Evolutionary conservation across 2,113 vertebrate species (phyloP).

Genomic region (Gallinago paraguaiae): DNA sequence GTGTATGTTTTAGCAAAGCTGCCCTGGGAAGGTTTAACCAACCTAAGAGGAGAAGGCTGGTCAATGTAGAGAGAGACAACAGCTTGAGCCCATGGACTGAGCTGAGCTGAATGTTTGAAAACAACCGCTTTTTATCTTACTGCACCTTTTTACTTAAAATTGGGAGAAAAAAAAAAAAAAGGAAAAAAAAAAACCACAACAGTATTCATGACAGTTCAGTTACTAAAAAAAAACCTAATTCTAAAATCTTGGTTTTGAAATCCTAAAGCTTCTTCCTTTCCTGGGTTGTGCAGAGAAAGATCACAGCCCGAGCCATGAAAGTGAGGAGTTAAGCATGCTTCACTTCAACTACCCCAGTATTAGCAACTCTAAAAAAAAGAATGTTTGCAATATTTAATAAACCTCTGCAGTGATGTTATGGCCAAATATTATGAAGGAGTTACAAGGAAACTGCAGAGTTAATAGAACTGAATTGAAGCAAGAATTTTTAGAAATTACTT

Average conservation of each 20-base stretch:
- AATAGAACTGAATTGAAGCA: conserved; percentile 32
- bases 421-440: conserved; percentile 60
- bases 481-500: conserved; percentile 40
- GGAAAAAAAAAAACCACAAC: not conserved
- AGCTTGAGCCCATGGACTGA: not conserved
- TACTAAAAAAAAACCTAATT: not conserved
- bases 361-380: not conserved
- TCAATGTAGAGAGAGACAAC: not conserved
- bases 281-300: not conserved
- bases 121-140: not conserved
- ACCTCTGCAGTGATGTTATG: conserved; percentile 17
- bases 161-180: too few species aligned
- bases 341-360: not conserved
- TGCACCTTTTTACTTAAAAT: not conserved
- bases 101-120: not conserved
- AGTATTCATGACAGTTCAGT: not conserved
- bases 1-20: not conserved
- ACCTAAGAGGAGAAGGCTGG: not conserved
- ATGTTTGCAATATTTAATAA: conserved; percentile 20
- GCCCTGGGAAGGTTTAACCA: not conserved
- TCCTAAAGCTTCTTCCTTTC: not conserved
- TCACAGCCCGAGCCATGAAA: not conserved
- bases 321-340: not conserved
- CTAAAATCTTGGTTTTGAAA: not conserved
- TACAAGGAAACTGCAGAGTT: not conserved